Percentiles rank a stretch among this genome's conserved stretches.
Conservation (phyloP, 2,113 vertebrate species). For the Corythornis vintsioides region DNA sequence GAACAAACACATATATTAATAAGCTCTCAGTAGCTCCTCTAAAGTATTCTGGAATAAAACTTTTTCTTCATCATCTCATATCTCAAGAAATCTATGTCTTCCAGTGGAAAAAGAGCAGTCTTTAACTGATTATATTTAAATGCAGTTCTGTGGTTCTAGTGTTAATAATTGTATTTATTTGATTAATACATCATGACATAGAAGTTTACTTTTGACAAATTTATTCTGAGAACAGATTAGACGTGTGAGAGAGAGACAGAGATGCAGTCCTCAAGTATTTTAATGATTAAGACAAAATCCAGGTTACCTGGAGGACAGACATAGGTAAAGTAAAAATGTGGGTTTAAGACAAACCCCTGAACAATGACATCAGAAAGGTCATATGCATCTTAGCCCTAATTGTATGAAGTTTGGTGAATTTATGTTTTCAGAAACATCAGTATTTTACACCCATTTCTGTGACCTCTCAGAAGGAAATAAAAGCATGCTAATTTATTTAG, state of each 20-base stretch:
- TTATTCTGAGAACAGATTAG: background rate
- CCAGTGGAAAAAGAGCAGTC: background rate
- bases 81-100: background rate
- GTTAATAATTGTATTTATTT: background rate
- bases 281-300: background rate
- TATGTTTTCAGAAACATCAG: background rate
- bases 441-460: background rate
- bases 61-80: background rate
- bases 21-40: background rate
- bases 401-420: background rate
- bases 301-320: background rate
- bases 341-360: background rate
- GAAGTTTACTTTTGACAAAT: background rate
- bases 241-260: accelerated
- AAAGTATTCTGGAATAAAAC: background rate
- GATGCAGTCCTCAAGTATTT: background rate
- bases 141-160: background rate
- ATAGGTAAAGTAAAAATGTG: background rate
- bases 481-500: background rate
- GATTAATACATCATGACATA: background rate
- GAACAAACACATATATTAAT: background rate
- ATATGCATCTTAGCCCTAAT: background rate
- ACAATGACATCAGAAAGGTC: background rate
- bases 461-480: background rate
- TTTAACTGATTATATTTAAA: background rate